Base-by-base conservation (phyloP, 1,140 invertebrate genomes). In the Drosophila auraria region DNA sequence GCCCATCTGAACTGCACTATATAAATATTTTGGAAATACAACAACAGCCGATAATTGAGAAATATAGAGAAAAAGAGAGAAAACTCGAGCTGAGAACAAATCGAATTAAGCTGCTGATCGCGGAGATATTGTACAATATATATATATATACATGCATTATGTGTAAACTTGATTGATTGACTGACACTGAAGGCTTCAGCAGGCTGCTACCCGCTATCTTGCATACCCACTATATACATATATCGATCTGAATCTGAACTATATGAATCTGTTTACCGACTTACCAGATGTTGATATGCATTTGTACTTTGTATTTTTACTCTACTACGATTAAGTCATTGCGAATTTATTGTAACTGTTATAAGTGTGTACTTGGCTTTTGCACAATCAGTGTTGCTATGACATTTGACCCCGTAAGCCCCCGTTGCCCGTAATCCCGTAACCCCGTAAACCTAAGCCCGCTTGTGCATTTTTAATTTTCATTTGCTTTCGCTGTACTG, bases 1-100 rank as follows among this genome's bases (percentile, higher is more conserved):
- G 91, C 91, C 91, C 91, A 92, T 91, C 91, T 92, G 86, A 90
- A 73, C 83, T 92, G 90, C 91, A 92, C 90, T 54, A 54, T 63
- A 60, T 62, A 80, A 53, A 69, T 60, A 63, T 50, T 78, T 65
- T 81, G 73, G 45, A 82, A 74, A 87, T 79, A 86, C 79, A 82
- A 86, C 79, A 73, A 69, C 27, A 20, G 71, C 76, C 38, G 51
- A 70, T 25, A 64, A 71, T 64, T 53, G 23, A 62, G 54, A 54
- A 49, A 71, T 68, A 47, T 60, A 54, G 14, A 49, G 54, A 36
- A 40, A 56, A 42, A 42, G 25, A 56, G 23, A 74, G n/a, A 40
- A 44, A 47, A 60, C 30, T 30, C 14, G 57, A 54, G 53, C 40
- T 60, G 76, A 56, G 33, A 50, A 76, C 60, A 42, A 79, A 64